Evolutionary conservation across 2,113 vertebrate species (phyloP).

Genomic region (Phaetusa simplex): DNA sequence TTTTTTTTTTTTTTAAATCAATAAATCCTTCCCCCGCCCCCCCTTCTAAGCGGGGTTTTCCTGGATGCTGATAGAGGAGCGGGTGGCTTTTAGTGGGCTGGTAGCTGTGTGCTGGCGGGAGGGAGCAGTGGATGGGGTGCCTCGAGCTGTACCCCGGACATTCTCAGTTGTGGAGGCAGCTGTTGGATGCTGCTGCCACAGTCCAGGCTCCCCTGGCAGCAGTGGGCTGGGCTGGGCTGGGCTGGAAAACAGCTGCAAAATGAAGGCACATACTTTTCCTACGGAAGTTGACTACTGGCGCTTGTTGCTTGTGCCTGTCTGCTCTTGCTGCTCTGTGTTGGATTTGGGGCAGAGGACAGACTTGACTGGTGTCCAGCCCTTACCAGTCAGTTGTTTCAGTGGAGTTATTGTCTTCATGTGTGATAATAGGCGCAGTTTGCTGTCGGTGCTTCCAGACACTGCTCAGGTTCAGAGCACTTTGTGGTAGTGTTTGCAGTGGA

Average conservation of each 20-base stretch:
- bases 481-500: neutral
- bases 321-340: neutral
- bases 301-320: neutral
- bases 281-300: rapidly evolving
- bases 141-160: neutral
- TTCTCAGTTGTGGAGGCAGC: neutral
- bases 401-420: rapidly evolving
- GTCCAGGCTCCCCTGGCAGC: neutral
- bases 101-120: neutral
- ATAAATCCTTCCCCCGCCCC: rapidly evolving
- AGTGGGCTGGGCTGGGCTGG: neutral
- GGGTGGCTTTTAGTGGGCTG: neutral
- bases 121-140: rapidly evolving
- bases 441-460: rapidly evolving
- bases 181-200: neutral
- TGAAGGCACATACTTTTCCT: neutral
- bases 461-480: neutral
- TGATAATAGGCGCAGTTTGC: neutral
- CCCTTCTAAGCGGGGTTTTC: neutral
- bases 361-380: neutral
- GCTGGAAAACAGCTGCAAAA: neutral
- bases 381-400: rapidly evolving
- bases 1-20: neutral
- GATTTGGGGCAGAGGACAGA: neutral
- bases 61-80: rapidly evolving